Evolutionary conservation across 2,888 invertebrate genomes (phyloP).

Genomic region (Zootermopsis nevadensis): DNA sequence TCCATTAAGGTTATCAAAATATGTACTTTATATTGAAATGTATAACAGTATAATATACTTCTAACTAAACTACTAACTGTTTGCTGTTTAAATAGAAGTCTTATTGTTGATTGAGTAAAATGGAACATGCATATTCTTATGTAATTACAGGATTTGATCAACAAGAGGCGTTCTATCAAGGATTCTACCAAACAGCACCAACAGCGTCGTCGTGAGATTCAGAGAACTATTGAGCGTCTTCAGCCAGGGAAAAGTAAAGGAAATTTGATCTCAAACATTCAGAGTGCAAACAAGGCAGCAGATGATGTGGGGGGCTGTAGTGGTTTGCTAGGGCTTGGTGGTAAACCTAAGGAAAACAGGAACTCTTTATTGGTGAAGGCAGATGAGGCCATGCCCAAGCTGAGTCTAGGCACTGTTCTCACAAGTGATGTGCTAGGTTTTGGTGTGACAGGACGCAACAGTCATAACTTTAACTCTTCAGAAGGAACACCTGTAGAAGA

Average conservation of each 20-base stretch:
- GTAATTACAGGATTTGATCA: constrained; percentile 44
- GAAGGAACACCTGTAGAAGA: constrained; percentile 59
- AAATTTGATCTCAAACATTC: constrained; percentile 79
- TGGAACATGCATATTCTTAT: too few species aligned
- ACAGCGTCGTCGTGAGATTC: constrained; percentile 71
- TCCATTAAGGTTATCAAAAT: too few species aligned
- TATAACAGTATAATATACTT: too few species aligned
- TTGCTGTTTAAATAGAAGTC: too few species aligned
- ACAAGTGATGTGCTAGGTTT: constrained; percentile 76
- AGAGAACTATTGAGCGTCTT: constrained; percentile 84
- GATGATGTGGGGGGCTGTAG: constrained; percentile 68
- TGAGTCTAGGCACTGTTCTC: constrained; percentile 87
- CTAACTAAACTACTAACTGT: too few species aligned
- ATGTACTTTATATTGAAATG: too few species aligned
- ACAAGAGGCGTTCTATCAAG: constrained; percentile 60
- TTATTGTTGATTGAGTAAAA: too few species aligned
- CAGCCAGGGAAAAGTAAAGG: constrained; percentile 91
- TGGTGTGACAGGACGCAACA: constrained; percentile 63
- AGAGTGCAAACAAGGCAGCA: constrained; percentile 66
- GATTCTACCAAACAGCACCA: constrained; percentile 44
- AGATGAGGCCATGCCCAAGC: constrained; percentile 77
- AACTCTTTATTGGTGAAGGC: constrained; percentile 47
- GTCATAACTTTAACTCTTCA: constrained; percentile 68
- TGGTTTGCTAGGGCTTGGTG: constrained; percentile 59
- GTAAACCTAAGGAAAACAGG: constrained; percentile 49